Conservation (phyloP, 2,888 invertebrate species). For the Thecocarcelia acutangulata region DNA sequence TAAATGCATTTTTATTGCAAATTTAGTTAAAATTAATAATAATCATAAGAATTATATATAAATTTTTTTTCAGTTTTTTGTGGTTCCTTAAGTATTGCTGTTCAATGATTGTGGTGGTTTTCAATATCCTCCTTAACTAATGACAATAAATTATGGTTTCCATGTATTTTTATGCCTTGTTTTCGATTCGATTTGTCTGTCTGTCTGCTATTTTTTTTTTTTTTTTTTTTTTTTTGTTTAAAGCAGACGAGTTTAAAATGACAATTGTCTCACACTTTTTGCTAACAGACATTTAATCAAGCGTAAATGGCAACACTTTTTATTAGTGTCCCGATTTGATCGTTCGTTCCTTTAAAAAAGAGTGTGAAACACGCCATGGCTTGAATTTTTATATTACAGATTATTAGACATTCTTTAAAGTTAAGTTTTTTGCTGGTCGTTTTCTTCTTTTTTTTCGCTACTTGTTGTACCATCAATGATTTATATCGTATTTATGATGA, state of each 20-base stretch:
- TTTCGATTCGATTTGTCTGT: neutral
- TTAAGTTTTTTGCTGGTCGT: constrained; percentile 25
- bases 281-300: constrained; percentile 33
- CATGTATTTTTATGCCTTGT: constrained; percentile 41
- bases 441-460: constrained; percentile 21
- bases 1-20: constrained; percentile 68
- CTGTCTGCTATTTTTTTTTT: neutral
- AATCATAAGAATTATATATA: constrained; percentile 35
- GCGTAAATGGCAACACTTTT: constrained; percentile 68
- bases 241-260: constrained; percentile 59
- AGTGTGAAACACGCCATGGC: constrained; percentile 70
- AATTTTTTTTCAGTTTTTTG: constrained; percentile 12
- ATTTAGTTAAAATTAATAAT: constrained; percentile 69
- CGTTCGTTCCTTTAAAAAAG: constrained; percentile 37
- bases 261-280: constrained; percentile 68
- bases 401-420: constrained; percentile 66
- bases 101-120: constrained; percentile 25
- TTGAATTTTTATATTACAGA: constrained; percentile 68
- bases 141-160: constrained; percentile 68
- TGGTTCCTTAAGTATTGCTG: constrained; percentile 23
- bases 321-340: constrained; percentile 47
- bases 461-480: constrained; percentile 61
- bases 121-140: constrained; percentile 54
- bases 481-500: constrained; percentile 68
- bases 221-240: neutral